Evolutionary conservation across 2,888 invertebrate species (phyloP).

Genomic region (Drosophila limbata): DNA sequence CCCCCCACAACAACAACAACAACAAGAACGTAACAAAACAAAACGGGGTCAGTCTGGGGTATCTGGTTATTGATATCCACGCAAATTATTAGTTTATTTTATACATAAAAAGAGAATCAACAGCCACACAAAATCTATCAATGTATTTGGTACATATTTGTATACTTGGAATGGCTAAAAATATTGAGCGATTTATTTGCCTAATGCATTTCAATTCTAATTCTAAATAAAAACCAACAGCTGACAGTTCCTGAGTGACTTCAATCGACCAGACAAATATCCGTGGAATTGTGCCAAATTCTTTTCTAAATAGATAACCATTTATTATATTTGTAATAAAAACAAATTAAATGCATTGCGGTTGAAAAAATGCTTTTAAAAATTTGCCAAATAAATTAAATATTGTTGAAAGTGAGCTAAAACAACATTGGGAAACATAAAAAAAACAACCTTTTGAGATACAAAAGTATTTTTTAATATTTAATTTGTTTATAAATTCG

Average conservation of each 20-base stretch:
- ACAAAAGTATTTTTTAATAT: too few relatives aligned
- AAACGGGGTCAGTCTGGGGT: conserved; percentile 1
- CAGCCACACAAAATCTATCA: background rate
- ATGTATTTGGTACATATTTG: background rate
- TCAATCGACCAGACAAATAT: background rate
- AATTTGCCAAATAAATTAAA: background rate
- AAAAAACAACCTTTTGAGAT: background rate
- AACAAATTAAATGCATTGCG: background rate
- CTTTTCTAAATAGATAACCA: background rate
- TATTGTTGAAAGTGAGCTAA: background rate
- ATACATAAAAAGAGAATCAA: background rate
- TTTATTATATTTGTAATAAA: background rate
- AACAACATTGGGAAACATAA: background rate
- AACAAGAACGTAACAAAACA: conserved; percentile 14
- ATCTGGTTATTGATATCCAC: conserved; percentile 36
- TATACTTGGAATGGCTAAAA: conserved; percentile 14
- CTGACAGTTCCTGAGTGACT: conserved; percentile 18
- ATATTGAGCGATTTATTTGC: background rate
- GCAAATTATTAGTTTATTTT: conserved; percentile 47
- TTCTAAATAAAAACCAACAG: conserved; percentile 8
- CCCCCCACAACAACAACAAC: conserved; percentile 23
- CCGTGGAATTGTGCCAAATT: background rate
- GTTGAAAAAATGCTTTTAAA: background rate
- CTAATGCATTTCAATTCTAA: conserved; percentile 9
- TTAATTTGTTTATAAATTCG: too few relatives aligned